Conservation (phyloP, 2,797 vertebrate genomes). For the Pachyuromys duprasi region DNA sequence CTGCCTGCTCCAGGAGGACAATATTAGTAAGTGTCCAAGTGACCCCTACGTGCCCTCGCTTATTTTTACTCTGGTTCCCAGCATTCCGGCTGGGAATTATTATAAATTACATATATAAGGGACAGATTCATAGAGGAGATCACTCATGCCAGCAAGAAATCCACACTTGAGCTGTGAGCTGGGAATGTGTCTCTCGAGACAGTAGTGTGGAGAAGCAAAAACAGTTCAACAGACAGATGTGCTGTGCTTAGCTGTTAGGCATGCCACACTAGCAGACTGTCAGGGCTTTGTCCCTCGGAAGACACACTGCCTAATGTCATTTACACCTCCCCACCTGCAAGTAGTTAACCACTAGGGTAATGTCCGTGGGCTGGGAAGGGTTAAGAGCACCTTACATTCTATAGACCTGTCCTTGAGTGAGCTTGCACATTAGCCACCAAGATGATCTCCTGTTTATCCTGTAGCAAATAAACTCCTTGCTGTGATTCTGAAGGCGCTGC, state of each 20-base stretch:
- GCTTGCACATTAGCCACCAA: constrained; percentile 10
- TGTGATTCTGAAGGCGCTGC: constrained; percentile 27
- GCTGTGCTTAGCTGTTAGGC: neutral
- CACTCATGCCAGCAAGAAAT: neutral
- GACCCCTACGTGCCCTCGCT: neutral
- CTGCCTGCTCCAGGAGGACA: neutral
- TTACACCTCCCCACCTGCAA: neutral
- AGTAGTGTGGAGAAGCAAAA: neutral
- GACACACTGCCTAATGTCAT: neutral
- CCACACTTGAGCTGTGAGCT: neutral
- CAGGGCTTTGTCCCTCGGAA: constrained; percentile 27
- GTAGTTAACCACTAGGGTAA: neutral
- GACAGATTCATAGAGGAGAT: constrained; percentile 37
- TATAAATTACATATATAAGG: neutral
- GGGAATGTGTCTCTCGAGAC: neutral
- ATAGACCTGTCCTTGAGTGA: constrained; percentile 28
- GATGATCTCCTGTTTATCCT: constrained; percentile 43
- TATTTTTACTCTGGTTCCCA: neutral
- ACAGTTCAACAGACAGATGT: neutral
- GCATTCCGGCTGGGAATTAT: neutral
- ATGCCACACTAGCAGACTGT: neutral
- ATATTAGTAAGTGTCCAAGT: neutral
- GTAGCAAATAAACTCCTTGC: constrained; percentile 41
- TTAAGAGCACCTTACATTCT: neutral
- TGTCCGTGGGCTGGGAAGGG: neutral